Evolutionary conservation across 2,113 vertebrate species (phyloP).

Genomic region (Sialia sialis): DNA sequence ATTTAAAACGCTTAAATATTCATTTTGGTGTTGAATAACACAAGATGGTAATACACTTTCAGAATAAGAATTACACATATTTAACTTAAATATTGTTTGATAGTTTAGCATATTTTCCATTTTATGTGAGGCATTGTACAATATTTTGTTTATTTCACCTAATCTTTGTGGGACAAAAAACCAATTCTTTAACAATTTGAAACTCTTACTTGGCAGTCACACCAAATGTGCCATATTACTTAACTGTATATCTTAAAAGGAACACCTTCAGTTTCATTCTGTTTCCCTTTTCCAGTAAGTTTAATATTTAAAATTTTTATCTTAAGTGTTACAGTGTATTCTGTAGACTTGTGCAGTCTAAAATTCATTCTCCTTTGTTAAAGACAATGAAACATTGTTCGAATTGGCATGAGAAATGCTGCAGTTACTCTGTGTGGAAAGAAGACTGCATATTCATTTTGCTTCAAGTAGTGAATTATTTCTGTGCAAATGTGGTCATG

Average conservation of each 20-base stretch:
- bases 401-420: constrained; percentile 49
- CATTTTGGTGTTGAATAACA: background rate
- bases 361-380: constrained; percentile 63
- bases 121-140: background rate
- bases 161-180: background rate
- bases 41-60: background rate
- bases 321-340: background rate
- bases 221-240: background rate
- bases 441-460: constrained; percentile 13
- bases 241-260: background rate
- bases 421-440: constrained; percentile 2
- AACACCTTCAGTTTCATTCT: background rate
- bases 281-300: background rate
- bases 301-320: constrained; percentile 8
- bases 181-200: background rate
- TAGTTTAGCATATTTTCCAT: background rate
- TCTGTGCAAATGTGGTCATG: background rate
- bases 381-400: constrained; percentile 51
- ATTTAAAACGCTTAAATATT: background rate
- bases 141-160: background rate
- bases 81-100: background rate
- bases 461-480: background rate
- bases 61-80: background rate
- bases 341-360: background rate
- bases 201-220: background rate